phyloP scores from a whole-genome alignment of 1,140 invertebrate genomes.

The Drosophila kepulauana region DNA sequence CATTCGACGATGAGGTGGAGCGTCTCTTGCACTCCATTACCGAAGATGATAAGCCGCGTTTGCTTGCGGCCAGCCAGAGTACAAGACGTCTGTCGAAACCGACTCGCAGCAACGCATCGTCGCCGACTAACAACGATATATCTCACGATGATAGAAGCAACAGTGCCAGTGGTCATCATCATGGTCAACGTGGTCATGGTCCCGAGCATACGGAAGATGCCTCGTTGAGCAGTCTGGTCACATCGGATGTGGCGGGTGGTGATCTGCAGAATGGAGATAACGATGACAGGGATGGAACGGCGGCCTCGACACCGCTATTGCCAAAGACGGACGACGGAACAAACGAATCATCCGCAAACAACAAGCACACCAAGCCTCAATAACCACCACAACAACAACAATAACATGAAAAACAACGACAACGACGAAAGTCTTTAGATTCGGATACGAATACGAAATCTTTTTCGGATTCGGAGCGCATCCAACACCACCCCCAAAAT shows the following conservation, averaged over 20 bases:
- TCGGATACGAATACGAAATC: neutral
- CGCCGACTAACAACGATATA: conserved; percentile 61
- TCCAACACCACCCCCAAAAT: neutral
- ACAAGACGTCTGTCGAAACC: conserved; percentile 47
- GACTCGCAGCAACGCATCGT: conserved; percentile 58
- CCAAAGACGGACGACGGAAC: conserved; percentile 45
- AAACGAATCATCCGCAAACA: conserved; percentile 16
- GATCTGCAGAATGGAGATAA: conserved; percentile 66
- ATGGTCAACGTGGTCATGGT: conserved; percentile 15
- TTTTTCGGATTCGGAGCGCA: too few species aligned
- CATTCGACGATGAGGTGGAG: conserved; percentile 91
- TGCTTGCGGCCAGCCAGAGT: conserved; percentile 40
- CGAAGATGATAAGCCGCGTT: conserved; percentile 65
- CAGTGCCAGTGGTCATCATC: conserved; percentile 37
- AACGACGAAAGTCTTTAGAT: conserved; percentile 19
- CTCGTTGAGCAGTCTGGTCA: conserved; percentile 66
- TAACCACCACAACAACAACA: conserved; percentile 24
- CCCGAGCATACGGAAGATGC: conserved; percentile 60
- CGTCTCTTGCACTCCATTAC: conserved; percentile 85
- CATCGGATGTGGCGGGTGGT: conserved; percentile 52
- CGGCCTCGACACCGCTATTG: conserved; percentile 62
- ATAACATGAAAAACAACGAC: too few species aligned
- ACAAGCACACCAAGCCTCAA: conserved; percentile 52
- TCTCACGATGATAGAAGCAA: conserved; percentile 59
- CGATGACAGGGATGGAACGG: conserved; percentile 57